A percentile compares a stretch with the other conserved stretches of the same genome.
Conservation (phyloP, 92 coral and sea anemone species). For the Actinernus sp. region DNA sequence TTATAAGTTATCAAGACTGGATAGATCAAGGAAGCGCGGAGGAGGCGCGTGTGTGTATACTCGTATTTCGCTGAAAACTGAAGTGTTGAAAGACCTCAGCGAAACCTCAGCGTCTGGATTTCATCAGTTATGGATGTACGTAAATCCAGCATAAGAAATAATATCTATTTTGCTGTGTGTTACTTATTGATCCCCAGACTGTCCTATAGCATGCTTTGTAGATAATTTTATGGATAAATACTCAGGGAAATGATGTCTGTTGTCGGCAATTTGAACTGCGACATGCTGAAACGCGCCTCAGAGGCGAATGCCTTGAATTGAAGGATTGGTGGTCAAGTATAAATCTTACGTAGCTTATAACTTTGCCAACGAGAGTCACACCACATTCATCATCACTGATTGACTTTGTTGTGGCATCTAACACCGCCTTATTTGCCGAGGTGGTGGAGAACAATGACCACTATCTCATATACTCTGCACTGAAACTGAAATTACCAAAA, state of each 20-base stretch:
- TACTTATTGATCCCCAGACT: constrained; percentile 25
- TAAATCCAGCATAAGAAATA: constrained; percentile 45
- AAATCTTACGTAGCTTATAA: constrained; percentile 36
- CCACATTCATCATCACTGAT: constrained; percentile 25
- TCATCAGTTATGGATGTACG: constrained; percentile 38
- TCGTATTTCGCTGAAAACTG: background rate
- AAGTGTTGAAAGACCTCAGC: constrained; percentile 27
- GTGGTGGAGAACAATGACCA: constrained; percentile 43
- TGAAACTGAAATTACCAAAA: no score
- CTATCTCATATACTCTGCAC: constrained; percentile 11
- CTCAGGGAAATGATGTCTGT: constrained; percentile 27
- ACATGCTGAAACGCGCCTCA: constrained; percentile 14
- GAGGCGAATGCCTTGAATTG: constrained; percentile 32
- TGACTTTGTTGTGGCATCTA: constrained; percentile 42
- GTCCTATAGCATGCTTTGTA: no score
- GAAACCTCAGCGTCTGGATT: constrained; percentile 29
- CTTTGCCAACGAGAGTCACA: constrained; percentile 36
- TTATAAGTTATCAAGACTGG: constrained; percentile 45
- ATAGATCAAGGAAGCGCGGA: constrained; percentile 8
- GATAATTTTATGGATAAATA: no score
- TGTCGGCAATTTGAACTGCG: constrained; percentile 39
- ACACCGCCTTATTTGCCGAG: constrained; percentile 20
- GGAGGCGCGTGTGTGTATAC: constrained; percentile 30
- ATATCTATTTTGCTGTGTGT: constrained; percentile 40
- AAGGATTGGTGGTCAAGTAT: constrained; percentile 32